phyloP scores from a whole-genome alignment of 2,888 invertebrate genomes.

The Mythimna pallens region DNA sequence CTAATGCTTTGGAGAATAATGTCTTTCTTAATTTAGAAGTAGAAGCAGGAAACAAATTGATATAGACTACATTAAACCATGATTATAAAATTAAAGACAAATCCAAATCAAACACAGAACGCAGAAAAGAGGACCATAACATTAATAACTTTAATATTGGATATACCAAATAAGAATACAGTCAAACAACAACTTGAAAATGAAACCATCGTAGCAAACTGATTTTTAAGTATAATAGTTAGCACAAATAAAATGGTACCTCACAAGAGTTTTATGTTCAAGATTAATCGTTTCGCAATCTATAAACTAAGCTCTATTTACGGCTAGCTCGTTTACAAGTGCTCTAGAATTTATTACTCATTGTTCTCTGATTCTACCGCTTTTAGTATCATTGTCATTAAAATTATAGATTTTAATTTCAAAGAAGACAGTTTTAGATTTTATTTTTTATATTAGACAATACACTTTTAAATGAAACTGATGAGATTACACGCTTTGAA shows the following conservation, averaged over 20 bases:
- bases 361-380: conserved; percentile 9
- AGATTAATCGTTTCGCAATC: conserved; percentile 27
- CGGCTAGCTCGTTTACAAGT: conserved; percentile 18
- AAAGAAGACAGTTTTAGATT: neutral
- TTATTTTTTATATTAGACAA: neutral
- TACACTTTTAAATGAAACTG: conserved; percentile 7
- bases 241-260: conserved; percentile 8
- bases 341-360: conserved; percentile 23
- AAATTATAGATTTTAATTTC: conserved; percentile 13
- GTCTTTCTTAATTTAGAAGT: conserved; percentile 6
- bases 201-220: neutral
- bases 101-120: neutral
- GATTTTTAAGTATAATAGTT: neutral
- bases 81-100: neutral
- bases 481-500: neutral
- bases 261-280: conserved; percentile 24
- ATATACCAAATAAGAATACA: neutral
- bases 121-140: conserved; percentile 1
- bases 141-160: neutral
- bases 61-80: neutral
- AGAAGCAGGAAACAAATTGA: neutral
- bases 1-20: conserved; percentile 11
- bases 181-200: neutral
- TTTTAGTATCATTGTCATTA: conserved; percentile 10
- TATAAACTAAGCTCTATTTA: conserved; percentile 40